Evolutionary conservation across 1,140 invertebrate genomes (phyloP), one percentile per base, ranked within the genome.

Genomic region (Sogatella furcifera): DNA sequence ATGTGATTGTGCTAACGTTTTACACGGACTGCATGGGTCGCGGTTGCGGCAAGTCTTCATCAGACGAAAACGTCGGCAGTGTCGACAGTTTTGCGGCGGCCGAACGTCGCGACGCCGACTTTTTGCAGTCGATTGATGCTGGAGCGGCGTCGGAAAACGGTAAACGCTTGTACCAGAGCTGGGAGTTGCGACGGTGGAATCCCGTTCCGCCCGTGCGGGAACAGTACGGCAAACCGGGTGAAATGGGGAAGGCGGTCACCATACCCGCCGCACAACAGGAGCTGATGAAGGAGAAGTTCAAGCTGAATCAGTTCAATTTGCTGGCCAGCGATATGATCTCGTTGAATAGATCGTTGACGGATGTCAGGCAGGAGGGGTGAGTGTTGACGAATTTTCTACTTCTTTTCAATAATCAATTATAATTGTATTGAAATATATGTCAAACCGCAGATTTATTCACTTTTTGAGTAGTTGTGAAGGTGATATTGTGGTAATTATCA

Each of bases 261-360:
- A 89, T 97, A 67, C 85, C 91, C 24, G 75, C 85, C 4, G 86
- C 92, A 19, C 82, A 89, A 71, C 89, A 97, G 69, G 84, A 83
- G 52, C 73, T 91, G 31, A 92, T 95, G 80, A 88, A 95, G 76
- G 92, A 97, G 67, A 92, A 94, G 71, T 98, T 98, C 74, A 95
- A 96, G 74, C 80, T 95, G 64, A 97, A 98, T 78, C 95, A 99
- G 77, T 99, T 99, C 76, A 99, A 99, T 78, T 78, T 99, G 63
- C 76, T 98, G 71, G 96, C 95, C 52, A 97, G 93, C 74, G 95
- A 99, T 76, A 89, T 92, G 82, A 98, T 99, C 66, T 94, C 95
- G 38, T 74, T 99, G 38, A 99, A 99, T 78, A 80, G 97, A 68
- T 94, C 92, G 8, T 78, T 99, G 14, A 86, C 90, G 17, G 97